These are phyloP conservation scores for Macaca nemestrina DNA, from an alignment of 2,113 vertebrate genomes.

Conservation along the genomic window DNA sequence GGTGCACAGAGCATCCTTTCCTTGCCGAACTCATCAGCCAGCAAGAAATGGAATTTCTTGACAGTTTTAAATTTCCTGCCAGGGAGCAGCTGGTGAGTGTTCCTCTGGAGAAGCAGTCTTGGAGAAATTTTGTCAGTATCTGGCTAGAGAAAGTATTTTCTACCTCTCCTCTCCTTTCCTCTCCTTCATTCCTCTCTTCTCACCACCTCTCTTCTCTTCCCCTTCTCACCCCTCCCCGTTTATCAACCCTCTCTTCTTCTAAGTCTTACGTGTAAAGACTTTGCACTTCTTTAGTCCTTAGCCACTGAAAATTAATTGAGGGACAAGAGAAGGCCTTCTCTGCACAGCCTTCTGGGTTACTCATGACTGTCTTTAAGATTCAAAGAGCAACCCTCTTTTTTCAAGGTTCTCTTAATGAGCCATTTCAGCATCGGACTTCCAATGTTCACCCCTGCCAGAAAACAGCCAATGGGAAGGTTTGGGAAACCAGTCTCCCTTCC, in stretches of 20 bases:
- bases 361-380: conserved; percentile 62
- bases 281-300: neutral
- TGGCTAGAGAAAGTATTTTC: neutral
- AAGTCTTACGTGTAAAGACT: neutral
- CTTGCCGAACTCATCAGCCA: conserved; percentile 54
- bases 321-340: conserved; percentile 33
- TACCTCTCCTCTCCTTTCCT: neutral
- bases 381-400: conserved; percentile 34
- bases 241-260: too few relatives aligned
- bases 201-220: accelerated
- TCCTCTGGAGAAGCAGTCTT: conserved; percentile 45
- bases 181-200: too few relatives aligned
- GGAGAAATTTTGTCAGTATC: conserved; percentile 54
- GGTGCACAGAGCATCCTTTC: neutral
- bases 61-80: conserved; percentile 67
- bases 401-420: conserved; percentile 68
- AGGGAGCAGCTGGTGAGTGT: conserved; percentile 68
- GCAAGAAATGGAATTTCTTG: conserved; percentile 71
- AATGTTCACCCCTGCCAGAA: conserved; percentile 59
- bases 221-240: accelerated
- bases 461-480: conserved; percentile 17
- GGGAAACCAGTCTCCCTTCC: conserved; percentile 9
- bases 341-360: neutral
- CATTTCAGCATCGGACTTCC: conserved; percentile 56
- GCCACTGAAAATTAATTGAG: conserved; percentile 59